A percentile compares a stretch with the other conserved stretches of the same genome.
phyloP scores from a whole-genome alignment of 2,797 vertebrate species.

The Florisuga fusca region DNA sequence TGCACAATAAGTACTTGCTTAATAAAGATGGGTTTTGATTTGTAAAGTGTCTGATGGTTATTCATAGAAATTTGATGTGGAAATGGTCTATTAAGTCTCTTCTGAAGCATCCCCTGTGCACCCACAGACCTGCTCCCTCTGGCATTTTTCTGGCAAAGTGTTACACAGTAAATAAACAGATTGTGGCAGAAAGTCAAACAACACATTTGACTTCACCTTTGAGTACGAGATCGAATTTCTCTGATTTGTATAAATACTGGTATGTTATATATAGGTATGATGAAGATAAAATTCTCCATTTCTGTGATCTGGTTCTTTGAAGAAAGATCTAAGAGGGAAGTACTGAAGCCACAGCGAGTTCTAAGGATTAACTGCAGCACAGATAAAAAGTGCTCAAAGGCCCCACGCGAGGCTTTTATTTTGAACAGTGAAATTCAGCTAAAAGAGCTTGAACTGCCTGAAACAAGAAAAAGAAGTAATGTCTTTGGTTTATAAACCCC shows the following conservation, averaged over 20 bases:
- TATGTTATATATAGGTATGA: background rate
- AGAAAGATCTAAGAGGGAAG: background rate
- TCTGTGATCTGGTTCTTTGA: background rate
- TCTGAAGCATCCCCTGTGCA: background rate
- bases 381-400: background rate
- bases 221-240: background rate
- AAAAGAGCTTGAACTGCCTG: background rate
- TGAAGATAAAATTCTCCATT: background rate
- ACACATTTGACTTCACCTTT: background rate
- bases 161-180: background rate
- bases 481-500: background rate
- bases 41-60: constrained; percentile 53
- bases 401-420: background rate
- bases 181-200: constrained; percentile 31
- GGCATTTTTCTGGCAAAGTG: background rate
- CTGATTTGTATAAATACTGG: background rate
- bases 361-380: background rate
- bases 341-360: background rate
- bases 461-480: background rate
- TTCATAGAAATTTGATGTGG: background rate
- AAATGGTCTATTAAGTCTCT: background rate
- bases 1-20: constrained; percentile 67
- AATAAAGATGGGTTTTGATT: constrained; percentile 83
- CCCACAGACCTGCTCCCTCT: background rate
- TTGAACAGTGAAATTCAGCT: background rate